Evolutionary conservation across 2,797 vertebrate species (phyloP).

Genomic region (Thamnophis elegans): DNA sequence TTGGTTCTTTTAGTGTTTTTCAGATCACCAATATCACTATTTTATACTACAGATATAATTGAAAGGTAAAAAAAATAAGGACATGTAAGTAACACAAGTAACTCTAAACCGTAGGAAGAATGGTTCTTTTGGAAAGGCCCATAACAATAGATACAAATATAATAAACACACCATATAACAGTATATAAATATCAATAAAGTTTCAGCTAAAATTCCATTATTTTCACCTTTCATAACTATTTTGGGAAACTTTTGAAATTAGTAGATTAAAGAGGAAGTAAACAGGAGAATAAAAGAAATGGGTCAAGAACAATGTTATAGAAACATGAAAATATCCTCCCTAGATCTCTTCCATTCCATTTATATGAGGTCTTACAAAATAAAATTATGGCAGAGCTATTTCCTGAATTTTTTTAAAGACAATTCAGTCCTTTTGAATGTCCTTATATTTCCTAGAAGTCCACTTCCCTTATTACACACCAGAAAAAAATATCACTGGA

Average conservation of each 20-base stretch:
- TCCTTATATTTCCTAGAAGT: background rate
- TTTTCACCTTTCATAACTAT: constrained; percentile 16
- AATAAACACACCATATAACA: background rate
- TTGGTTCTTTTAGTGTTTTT: background rate
- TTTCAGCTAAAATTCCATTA: constrained; percentile 14
- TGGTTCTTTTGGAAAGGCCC: background rate
- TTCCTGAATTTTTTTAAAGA: constrained; percentile 1
- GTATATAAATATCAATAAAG: constrained; percentile 19
- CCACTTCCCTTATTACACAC: background rate
- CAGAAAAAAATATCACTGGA: background rate
- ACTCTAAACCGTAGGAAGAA: background rate
- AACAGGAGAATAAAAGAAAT: constrained; percentile 9
- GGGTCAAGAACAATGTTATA: constrained; percentile 34
- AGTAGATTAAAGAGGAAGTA: background rate
- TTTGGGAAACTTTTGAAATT: constrained; percentile 33
- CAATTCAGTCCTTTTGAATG: constrained; percentile 5
- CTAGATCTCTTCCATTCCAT: constrained; percentile 22
- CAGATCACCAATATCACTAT: background rate
- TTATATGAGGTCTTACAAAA: constrained; percentile 8
- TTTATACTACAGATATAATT: background rate
- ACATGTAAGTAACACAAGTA: background rate
- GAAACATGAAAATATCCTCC: constrained; percentile 35
- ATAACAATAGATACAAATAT: background rate
- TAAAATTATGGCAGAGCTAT: constrained; percentile 19
- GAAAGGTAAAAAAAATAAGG: background rate